A percentile compares a stretch with the other conserved stretches of the same genome.
phyloP scores from a whole-genome alignment of 2,113 vertebrate genomes.

The Mus pahari region DNA sequence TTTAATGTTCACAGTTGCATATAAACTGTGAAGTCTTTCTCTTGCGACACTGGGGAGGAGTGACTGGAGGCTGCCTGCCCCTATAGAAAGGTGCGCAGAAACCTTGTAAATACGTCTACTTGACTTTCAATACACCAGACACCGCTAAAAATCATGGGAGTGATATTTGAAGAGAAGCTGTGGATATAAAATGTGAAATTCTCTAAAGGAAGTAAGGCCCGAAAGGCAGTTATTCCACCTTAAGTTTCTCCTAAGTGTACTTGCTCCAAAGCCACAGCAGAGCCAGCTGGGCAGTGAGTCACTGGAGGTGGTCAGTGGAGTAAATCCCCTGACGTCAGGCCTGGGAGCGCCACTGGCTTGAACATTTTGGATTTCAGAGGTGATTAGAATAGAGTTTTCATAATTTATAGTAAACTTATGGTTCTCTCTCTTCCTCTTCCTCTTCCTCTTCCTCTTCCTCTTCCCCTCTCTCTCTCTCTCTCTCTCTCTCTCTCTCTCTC shows the following conservation, averaged over 20 bases:
- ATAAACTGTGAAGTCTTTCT: constrained; percentile 4
- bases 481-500: too few species aligned
- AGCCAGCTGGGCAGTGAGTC: background rate
- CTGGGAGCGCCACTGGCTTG: background rate
- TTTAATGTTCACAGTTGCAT: constrained; percentile 44
- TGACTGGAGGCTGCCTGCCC: background rate
- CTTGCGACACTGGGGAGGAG: background rate
- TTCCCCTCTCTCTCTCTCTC: background rate
- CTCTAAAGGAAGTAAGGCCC: background rate
- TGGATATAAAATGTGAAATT: background rate
- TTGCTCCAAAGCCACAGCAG: background rate
- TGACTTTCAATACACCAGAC: background rate
- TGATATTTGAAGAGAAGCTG: background rate
- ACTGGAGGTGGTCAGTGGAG: background rate
- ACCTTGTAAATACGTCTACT: background rate
- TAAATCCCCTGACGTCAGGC: background rate
- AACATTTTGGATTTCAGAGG: background rate
- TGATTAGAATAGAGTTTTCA: background rate
- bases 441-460: too few species aligned
- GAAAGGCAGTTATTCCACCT: background rate
- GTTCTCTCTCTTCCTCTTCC: background rate
- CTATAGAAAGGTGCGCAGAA: background rate
- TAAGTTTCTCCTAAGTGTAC: background rate
- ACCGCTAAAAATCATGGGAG: background rate
- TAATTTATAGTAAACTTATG: background rate